Evolutionary conservation across 2,888 invertebrate genomes (phyloP).

Genomic region (Herminia tarsipennalis): DNA sequence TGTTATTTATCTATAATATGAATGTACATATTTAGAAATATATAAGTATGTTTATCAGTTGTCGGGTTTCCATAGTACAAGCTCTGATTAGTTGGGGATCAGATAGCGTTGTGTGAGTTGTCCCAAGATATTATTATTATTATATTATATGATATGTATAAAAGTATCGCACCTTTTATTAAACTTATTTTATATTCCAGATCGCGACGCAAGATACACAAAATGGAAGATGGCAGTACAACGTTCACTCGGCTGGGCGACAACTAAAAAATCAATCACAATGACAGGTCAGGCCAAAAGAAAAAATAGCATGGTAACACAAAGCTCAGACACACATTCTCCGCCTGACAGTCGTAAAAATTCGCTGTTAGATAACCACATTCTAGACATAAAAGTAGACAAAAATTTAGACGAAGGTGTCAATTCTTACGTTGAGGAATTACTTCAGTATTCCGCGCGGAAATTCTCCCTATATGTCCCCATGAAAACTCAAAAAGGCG

Average conservation of each 20-base stretch:
- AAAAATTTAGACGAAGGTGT: constrained; percentile 52
- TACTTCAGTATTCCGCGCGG: constrained; percentile 68
- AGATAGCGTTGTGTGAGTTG: neutral
- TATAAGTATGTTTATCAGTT: too few species aligned
- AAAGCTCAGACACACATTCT: constrained; percentile 51
- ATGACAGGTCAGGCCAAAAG: constrained; percentile 90
- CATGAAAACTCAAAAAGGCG: constrained; percentile 49
- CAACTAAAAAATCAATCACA: constrained; percentile 88
- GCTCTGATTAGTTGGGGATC: too few species aligned
- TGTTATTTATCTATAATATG: too few species aligned
- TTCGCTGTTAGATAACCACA: constrained; percentile 46
- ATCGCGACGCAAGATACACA: constrained; percentile 92
- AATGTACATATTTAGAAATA: too few species aligned
- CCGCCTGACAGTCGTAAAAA: constrained; percentile 55
- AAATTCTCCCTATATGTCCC: constrained; percentile 71
- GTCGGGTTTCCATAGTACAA: too few species aligned
- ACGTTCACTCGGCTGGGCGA: constrained; percentile 95
- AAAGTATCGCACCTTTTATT: neutral
- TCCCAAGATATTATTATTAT: neutral
- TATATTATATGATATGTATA: neutral
- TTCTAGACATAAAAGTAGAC: constrained; percentile 45
- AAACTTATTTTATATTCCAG: constrained; percentile 67
- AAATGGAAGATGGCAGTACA: constrained; percentile 98
- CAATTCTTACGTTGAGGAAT: constrained; percentile 62
- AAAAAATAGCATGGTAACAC: constrained; percentile 62